Evolutionary conservation across 2,888 invertebrate species (phyloP).

Genomic region (Piscicola geometra): DNA sequence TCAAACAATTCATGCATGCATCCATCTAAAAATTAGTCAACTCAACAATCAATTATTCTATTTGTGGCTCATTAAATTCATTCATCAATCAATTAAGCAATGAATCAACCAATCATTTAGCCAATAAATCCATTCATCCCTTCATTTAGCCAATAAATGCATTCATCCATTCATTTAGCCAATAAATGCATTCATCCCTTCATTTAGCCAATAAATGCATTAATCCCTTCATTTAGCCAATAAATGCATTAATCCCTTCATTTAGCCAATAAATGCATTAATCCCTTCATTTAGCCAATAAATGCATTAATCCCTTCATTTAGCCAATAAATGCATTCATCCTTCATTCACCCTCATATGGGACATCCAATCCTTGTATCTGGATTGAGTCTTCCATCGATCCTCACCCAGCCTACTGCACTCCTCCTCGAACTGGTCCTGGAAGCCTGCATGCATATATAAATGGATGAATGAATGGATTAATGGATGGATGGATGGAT

Average conservation of each 20-base stretch:
- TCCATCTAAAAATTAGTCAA: not conserved
- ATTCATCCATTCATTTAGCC: not conserved
- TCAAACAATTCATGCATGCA: not conserved
- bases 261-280: too few species aligned
- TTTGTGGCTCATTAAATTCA: not conserved
- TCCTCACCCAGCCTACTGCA: conserved; percentile 65
- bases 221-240: too few species aligned
- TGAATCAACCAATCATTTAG: too few species aligned
- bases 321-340: not conserved
- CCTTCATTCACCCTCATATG: conserved; percentile 35
- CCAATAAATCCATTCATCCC: too few species aligned
- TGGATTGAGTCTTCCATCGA: conserved; percentile 63
- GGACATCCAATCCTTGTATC: conserved; percentile 73
- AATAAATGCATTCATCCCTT: not conserved
- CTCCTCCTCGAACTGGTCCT: conserved; percentile 91
- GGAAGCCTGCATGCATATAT: conserved; percentile 70
- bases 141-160: too few species aligned
- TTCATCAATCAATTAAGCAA: too few species aligned
- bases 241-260: too few species aligned
- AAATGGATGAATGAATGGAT: not conserved
- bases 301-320: not conserved
- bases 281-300: too few species aligned
- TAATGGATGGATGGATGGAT: not conserved
- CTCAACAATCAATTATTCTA: not conserved
- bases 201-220: too few species aligned